phyloP scores from a whole-genome alignment of 1,140 invertebrate species.

The Chironomus tepperi region DNA sequence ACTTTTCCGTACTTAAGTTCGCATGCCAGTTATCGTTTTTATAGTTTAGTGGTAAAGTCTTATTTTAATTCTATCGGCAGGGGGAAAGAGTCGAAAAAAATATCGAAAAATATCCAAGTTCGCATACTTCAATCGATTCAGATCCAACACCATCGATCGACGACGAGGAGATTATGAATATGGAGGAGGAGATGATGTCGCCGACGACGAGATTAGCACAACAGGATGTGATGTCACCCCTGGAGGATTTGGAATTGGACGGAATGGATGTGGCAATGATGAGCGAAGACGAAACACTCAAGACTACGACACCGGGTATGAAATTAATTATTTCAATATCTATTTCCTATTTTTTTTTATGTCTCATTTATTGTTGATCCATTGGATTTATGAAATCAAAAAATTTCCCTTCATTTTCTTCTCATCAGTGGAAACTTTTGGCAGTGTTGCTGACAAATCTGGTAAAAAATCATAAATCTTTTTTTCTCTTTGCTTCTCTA shows the following conservation, averaged over 20 bases:
- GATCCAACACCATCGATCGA: slow-evolving; percentile 21
- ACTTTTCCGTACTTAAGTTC: background rate
- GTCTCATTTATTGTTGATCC: no score
- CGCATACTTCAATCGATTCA: slow-evolving; percentile 20
- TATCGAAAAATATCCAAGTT: slow-evolving; percentile 18
- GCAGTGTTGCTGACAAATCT: slow-evolving; percentile 21
- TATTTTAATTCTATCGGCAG: slow-evolving; percentile 26
- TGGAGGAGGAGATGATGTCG: slow-evolving; percentile 7
- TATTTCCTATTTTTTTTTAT: background rate
- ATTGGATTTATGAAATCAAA: slow-evolving; percentile 4
- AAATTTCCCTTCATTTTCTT: background rate
- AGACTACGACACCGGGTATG: background rate
- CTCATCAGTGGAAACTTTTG: slow-evolving; percentile 16
- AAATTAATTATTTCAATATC: background rate
- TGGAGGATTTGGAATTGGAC: slow-evolving; percentile 1
- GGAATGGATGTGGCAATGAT: background rate
- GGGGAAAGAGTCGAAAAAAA: slow-evolving; percentile 26
- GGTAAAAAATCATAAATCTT: background rate
- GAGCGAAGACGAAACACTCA: slow-evolving; percentile 4
- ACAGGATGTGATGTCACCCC: background rate
- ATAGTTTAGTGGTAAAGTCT: slow-evolving; percentile 26
- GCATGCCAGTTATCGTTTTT: slow-evolving; percentile 6
- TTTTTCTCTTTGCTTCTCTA: no score
- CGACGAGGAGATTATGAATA: slow-evolving; percentile 11
- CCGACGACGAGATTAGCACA: slow-evolving; percentile 16